A percentile compares a stretch with the other conserved stretches of the same genome.
Evolutionary conservation across 2,113 vertebrate genomes (phyloP).

Genomic region (Corythornis vintsioides): DNA sequence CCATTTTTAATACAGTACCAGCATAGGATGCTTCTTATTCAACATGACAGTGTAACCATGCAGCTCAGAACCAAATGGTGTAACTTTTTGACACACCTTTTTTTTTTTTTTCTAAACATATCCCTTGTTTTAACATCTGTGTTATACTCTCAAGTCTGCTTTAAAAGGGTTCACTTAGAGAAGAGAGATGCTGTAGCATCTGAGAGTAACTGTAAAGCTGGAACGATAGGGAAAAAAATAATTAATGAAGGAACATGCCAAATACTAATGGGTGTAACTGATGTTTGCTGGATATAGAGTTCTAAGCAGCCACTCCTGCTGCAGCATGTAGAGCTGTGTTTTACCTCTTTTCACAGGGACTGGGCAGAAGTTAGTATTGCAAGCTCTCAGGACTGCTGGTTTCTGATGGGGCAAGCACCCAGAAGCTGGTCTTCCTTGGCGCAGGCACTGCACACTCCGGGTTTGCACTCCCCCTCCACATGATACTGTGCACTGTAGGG

Average conservation of each 20-base stretch:
- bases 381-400: constrained; percentile 86
- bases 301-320: not conserved
- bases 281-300: not conserved
- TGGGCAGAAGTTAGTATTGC: constrained; percentile 94
- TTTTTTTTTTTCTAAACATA: not conserved
- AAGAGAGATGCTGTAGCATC: not conserved
- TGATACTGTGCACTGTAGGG: constrained; percentile 90
- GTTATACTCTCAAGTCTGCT: not conserved
- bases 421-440: constrained; percentile 83
- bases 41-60: not conserved
- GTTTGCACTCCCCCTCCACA: constrained; percentile 95
- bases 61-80: not conserved
- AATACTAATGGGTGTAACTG: not conserved
- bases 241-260: not conserved
- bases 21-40: not conserved
- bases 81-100: not conserved
- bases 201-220: not conserved
- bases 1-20: not conserved
- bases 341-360: constrained; percentile 78
- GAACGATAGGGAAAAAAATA: not conserved
- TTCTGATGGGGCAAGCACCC: constrained; percentile 87
- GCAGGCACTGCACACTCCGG: constrained; percentile 87
- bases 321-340: not conserved
- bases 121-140: not conserved
- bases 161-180: not conserved